Base-by-base conservation (phyloP, 2,888 invertebrate genomes). In the Andrena bicolor region DNA sequence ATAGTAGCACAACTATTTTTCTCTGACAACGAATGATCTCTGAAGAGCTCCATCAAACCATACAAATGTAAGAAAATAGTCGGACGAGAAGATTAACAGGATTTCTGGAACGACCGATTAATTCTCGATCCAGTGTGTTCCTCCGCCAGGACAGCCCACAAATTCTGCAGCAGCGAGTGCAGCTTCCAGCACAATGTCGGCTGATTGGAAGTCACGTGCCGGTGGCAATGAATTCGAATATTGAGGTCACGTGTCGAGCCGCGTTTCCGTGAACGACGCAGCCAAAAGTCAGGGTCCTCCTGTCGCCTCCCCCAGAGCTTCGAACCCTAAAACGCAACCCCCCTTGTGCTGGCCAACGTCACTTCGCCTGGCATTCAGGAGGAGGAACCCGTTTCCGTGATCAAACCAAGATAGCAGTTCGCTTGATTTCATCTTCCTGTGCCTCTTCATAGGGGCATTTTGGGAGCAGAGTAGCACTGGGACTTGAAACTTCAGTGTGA, bases 181-280 rank as follows among this genome's bases (percentile, higher is more conserved):
- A 76, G 77, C 41, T 48, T 76, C 10, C 30, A 76, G 85, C 76
- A 91, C 90, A 90, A 92, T 92, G 87, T 86, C 85, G 88, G 86
- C 87, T 92, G 92, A 93, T 93, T 92, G 92, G 90, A 85, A 88
- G 93, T 90, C 93, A 91, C 93, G 93, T 93, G 93, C 73, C 93
- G 87, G 86, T 83, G 87, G 85, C 89, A 87, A 90, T 90, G 89
- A 90, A 89, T 90, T 90, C 87, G 88, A 87, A 87, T 84, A 86
- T 78, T 68, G 81, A 74, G 80, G 91, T 84, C 92, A 91, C 92
- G 92, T 92, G 92, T 82, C 89, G 84, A 73, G 76, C 64, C 81
- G 74, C 86, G 88, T 89, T 90, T 90, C 90, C 91, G 87, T 84
- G 86, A 76, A 82, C 83, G 87, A 73, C 72, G 74, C 74, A 70